Evolutionary conservation across 2,113 vertebrate species (phyloP), one percentile per base, ranked within the genome.

Genomic region (Scatophagus argus): DNA sequence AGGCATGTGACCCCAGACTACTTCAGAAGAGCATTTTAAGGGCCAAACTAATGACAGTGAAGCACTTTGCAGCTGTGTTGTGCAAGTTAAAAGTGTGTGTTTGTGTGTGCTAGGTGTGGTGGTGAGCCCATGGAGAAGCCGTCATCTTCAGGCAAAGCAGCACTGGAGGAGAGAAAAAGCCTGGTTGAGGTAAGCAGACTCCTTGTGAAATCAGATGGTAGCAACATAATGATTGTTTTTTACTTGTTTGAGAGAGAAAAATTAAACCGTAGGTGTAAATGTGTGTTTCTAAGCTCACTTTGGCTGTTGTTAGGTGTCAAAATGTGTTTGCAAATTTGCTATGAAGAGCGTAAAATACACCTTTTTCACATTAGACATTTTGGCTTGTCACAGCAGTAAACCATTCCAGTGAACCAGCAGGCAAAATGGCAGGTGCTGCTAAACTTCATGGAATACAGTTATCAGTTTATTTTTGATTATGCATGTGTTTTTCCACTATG

Each of bases 101-200:
- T 21, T 78, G 19, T 68, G 5, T 85, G 25, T 63, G 38, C 14
- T 63, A 90, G 87, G 77, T 85, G 79, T 78, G 81, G 69, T 41
- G 69, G 54, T 56, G 71, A 64, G 62, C 51, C 58, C 59, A 92
- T 92, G 92, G 91, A 92, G 74, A 86, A 86, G 75, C 66, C 60
- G 3, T 82, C 65, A 1, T 67, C 91, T 60, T 89, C 91, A 78
- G 81, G 67, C 36, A 75, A 16, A 55, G 65, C 68, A 5, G 81
- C 44, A 2, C 83, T 77, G 12, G 86, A 90, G 77, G 90, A 91
- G 80, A 69, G 29, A 5, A 34, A 51, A 56, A 51, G 34, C 65
- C 79, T 78, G 16, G 74, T 86, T 71, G 79, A 91, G 90, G 92
- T 91, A 81, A 85, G 25, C 9, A 49, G 47, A 17, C 21, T 32